Evolutionary conservation across 2,888 invertebrate genomes (phyloP).

Genomic region (Synergus japonicus): DNA sequence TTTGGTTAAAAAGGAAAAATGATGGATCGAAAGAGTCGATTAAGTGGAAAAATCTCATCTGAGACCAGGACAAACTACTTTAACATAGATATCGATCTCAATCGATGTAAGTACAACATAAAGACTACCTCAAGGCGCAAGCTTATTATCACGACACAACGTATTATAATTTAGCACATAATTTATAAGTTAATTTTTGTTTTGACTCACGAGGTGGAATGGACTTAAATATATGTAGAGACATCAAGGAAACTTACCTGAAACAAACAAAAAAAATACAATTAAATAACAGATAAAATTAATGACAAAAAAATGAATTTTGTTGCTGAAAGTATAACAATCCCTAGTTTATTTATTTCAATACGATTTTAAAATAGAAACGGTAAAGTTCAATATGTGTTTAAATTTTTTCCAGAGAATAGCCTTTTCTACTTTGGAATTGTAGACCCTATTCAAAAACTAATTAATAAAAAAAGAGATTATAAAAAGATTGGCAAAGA

Average conservation of each 20-base stretch:
- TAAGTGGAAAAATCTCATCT: neutral
- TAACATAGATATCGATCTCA: neutral
- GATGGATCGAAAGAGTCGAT: slow-evolving; percentile 12
- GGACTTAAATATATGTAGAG: neutral
- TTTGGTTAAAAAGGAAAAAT: slow-evolving; percentile 13
- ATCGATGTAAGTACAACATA: neutral
- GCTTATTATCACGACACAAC: neutral
- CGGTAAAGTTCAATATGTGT: too few relatives aligned
- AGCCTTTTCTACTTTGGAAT: neutral
- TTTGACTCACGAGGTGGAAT: neutral
- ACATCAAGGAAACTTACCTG: neutral
- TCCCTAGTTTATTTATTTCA: too few relatives aligned
- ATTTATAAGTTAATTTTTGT: neutral
- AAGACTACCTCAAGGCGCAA: neutral
- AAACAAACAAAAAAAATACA: neutral
- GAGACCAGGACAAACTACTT: neutral
- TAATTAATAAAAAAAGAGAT: neutral
- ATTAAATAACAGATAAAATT: neutral
- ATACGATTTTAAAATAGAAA: too few relatives aligned
- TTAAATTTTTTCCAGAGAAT: neutral
- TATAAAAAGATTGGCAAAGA: neutral
- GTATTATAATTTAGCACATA: neutral
- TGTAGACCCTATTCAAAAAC: neutral
- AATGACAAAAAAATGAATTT: neutral
- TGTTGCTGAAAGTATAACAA: too few relatives aligned